These are phyloP conservation scores for Drosophila baimaii DNA, from an alignment of 1,140 invertebrate species.

Conservation along the genomic window DNA sequence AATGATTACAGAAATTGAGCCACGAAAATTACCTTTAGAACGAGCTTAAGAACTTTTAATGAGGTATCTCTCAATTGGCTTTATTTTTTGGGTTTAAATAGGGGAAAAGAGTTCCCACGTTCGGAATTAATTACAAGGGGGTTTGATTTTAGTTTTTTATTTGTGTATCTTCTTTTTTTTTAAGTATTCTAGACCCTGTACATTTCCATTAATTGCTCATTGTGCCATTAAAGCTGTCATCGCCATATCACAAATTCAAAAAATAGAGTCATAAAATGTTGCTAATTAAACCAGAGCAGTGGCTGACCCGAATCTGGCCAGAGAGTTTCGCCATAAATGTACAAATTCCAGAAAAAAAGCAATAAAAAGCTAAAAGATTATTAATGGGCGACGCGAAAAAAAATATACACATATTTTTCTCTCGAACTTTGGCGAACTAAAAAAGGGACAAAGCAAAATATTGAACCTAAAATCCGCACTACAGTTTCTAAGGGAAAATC, in stretches of 20 bases:
- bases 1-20: conserved; percentile 47
- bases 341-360: neutral
- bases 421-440: conserved; percentile 25
- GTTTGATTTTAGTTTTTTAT: neutral
- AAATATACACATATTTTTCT: conserved; percentile 26
- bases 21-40: conserved; percentile 36
- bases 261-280: conserved; percentile 48
- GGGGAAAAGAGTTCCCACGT: conserved; percentile 43
- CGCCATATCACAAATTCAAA: conserved; percentile 24
- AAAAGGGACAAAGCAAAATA: conserved; percentile 31
- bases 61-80: conserved; percentile 4
- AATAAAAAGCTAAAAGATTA: conserved; percentile 40
- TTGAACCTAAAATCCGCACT: conserved; percentile 35
- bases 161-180: neutral
- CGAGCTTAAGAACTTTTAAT: conserved; percentile 20
- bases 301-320: conserved; percentile 38
- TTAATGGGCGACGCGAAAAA: conserved; percentile 35
- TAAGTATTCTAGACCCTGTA: neutral
- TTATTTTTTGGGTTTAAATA: conserved; percentile 3
- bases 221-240: conserved; percentile 40
- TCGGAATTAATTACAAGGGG: neutral
- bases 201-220: conserved; percentile 22
- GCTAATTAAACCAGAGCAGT: conserved; percentile 62
- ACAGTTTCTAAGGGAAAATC: conserved; percentile 17
- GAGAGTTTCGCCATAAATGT: conserved; percentile 26